Conservation (phyloP, 2,113 vertebrate genomes). For the Rhea pennata region DNA sequence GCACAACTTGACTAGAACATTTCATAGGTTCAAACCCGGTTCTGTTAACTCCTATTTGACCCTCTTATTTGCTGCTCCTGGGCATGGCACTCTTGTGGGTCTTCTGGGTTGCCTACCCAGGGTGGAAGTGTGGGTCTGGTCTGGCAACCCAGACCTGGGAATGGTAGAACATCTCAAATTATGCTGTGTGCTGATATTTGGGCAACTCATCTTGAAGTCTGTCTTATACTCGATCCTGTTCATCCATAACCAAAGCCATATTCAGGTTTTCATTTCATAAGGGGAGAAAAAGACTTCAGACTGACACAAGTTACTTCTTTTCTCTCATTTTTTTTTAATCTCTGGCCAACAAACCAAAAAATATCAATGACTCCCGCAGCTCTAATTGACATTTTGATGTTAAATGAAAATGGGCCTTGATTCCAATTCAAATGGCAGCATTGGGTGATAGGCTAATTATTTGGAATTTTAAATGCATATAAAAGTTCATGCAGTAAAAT, state of each 20-base stretch:
- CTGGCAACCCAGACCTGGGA: neutral
- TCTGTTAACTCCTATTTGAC: neutral
- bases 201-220: neutral
- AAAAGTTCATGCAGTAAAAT: constrained; percentile 55
- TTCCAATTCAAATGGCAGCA: constrained; percentile 46
- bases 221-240: neutral
- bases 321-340: neutral
- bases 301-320: neutral
- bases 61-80: neutral
- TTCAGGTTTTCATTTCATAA: constrained; percentile 1
- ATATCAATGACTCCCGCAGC: constrained; percentile 45
- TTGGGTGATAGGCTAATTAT: constrained; percentile 56
- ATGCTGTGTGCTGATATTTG: neutral
- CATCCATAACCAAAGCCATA: neutral
- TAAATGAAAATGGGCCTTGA: constrained; percentile 61
- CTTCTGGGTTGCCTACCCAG: too few relatives aligned
- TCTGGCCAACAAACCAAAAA: constrained; percentile 53
- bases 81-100: neutral
- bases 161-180: neutral
- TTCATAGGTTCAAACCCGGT: neutral
- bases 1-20: neutral
- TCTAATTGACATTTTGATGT: constrained; percentile 60
- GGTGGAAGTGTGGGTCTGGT: too few relatives aligned
- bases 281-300: neutral
- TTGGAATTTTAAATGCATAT: constrained; percentile 53